Evolutionary conservation across 2,888 invertebrate genomes (phyloP).

Genomic region (Campoplex nolae): DNA sequence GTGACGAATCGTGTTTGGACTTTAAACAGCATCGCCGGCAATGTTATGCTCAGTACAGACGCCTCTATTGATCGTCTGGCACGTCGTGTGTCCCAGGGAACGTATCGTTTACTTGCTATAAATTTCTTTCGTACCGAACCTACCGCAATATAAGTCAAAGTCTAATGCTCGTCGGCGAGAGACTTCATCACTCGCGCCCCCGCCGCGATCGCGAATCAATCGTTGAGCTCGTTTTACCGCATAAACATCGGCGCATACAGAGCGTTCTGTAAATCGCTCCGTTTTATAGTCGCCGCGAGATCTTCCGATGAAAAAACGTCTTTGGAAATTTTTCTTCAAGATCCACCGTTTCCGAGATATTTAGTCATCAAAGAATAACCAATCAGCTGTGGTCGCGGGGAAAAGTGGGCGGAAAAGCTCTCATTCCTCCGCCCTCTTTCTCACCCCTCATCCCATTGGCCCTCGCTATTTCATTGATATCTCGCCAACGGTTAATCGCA

Average conservation of each 20-base stretch:
- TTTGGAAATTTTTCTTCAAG: background rate
- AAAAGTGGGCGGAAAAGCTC: background rate
- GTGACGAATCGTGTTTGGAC: slow-evolving; percentile 67
- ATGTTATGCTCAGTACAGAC: slow-evolving; percentile 23
- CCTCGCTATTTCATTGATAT: background rate
- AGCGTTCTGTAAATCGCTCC: background rate
- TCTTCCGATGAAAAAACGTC: background rate
- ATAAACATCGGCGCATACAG: background rate
- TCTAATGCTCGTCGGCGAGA: slow-evolving; percentile 38
- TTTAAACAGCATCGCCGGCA: slow-evolving; percentile 59
- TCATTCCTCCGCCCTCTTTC: background rate
- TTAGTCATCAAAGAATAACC: background rate
- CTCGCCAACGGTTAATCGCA: background rate
- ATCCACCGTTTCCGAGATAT: background rate
- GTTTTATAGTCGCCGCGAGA: background rate
- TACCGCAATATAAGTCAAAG: slow-evolving; percentile 71
- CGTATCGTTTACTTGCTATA: slow-evolving; percentile 60
- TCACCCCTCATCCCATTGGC: background rate
- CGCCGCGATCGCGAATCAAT: slow-evolving; percentile 27
- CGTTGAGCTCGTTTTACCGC: background rate
- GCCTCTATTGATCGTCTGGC: slow-evolving; percentile 53
- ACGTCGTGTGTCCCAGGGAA: slow-evolving; percentile 11
- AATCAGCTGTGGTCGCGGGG: background rate
- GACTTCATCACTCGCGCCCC: slow-evolving; percentile 5
- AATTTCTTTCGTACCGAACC: slow-evolving; percentile 67